These are phyloP conservation scores for Drosophila subpulchrella DNA, from an alignment of 1,140 invertebrate species.

Conservation along the genomic window DNA sequence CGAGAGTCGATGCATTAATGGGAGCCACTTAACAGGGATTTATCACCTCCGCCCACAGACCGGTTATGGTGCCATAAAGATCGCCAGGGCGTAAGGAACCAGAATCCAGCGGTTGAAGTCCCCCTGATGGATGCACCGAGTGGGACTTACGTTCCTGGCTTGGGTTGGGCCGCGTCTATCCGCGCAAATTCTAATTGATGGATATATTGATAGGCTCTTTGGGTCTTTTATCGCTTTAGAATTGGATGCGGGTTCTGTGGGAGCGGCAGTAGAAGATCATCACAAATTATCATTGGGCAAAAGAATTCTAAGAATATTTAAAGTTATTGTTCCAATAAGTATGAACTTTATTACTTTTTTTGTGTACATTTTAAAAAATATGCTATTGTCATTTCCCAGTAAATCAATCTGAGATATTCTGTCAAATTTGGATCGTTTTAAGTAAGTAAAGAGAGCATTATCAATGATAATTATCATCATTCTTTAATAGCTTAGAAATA, in stretches of 20 bases:
- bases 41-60: conserved; percentile 65
- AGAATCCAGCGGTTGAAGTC: conserved; percentile 1
- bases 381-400: no score
- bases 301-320: background rate
- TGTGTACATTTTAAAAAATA: no score
- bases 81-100: conserved; percentile 13
- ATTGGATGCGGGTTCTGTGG: background rate
- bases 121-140: conserved; percentile 3
- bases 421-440: no score
- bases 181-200: conserved; percentile 33
- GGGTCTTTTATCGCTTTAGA: conserved; percentile 21
- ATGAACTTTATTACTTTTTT: no score
- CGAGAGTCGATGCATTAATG: conserved; percentile 46
- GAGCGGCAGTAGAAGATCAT: background rate
- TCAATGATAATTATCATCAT: no score
- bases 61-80: conserved; percentile 44
- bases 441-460: no score
- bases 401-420: no score
- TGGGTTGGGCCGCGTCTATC: conserved; percentile 10
- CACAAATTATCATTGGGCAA: background rate
- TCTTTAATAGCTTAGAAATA: no score
- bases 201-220: conserved; percentile 29
- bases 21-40: conserved; percentile 66
- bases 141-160: background rate
- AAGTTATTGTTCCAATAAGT: no score